Conservation (phyloP, 2,888 invertebrate genomes). For the Pharmacophagus antenor region DNA sequence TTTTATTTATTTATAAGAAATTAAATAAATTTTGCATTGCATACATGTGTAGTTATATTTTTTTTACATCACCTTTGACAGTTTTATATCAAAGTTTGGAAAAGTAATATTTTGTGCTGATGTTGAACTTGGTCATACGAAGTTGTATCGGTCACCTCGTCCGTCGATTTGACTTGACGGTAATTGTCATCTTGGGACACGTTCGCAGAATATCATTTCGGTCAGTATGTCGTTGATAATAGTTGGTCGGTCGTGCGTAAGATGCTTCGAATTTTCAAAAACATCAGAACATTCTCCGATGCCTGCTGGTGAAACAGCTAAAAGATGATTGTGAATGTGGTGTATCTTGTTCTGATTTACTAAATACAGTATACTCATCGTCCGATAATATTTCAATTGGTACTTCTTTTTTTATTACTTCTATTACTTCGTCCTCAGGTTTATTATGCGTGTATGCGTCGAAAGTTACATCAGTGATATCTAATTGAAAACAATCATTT, state of each 20-base stretch:
- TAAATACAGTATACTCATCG: conserved; percentile 63
- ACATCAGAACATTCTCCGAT: not conserved
- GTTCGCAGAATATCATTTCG: conserved; percentile 5
- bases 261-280: not conserved
- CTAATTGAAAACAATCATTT: conserved; percentile 38
- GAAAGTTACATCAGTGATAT: conserved; percentile 45
- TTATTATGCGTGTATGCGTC: conserved; percentile 48
- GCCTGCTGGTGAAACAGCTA: conserved; percentile 9
- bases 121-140: too few species aligned
- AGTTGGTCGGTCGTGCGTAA: conserved; percentile 7
- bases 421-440: conserved; percentile 73
- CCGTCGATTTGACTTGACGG: too few species aligned
- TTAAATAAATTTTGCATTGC: conserved; percentile 58
- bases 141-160: too few species aligned
- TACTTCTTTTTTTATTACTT: conserved; percentile 70
- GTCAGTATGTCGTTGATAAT: not conserved
- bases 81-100: too few species aligned
- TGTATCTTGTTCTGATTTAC: conserved; percentile 39
- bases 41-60: too few species aligned
- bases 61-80: too few species aligned
- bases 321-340: conserved; percentile 30
- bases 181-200: conserved; percentile 13
- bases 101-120: conserved; percentile 48
- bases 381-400: conserved; percentile 73
- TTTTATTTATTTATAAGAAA: too few species aligned